Evolutionary conservation across 2,113 vertebrate species (phyloP).

Genomic region (Gobius niger): DNA sequence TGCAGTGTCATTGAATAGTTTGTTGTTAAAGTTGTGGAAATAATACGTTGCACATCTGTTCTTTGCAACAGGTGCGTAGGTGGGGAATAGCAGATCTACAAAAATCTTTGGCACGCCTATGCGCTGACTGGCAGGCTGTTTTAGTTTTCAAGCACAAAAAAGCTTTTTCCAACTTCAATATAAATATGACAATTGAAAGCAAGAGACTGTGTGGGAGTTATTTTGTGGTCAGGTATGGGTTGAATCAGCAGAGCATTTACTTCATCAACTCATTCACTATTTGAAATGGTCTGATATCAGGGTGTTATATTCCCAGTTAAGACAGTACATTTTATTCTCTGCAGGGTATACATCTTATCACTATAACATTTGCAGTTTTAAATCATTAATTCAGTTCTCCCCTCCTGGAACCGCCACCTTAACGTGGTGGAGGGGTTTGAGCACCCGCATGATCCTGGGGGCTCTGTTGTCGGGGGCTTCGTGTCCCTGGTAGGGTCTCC

Average conservation of each 20-base stretch:
- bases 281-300: too few relatives aligned
- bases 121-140: constrained; percentile 5
- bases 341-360: too few relatives aligned
- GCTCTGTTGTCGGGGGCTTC: too few relatives aligned
- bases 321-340: too few relatives aligned
- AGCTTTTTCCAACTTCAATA: neutral
- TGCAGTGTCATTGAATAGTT: neutral
- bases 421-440: too few relatives aligned
- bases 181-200: constrained; percentile 6
- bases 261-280: too few relatives aligned
- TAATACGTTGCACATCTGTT: constrained; percentile 6
- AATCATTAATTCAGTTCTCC: too few relatives aligned
- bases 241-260: neutral
- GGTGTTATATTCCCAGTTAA: too few relatives aligned
- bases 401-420: too few relatives aligned
- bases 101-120: constrained; percentile 3
- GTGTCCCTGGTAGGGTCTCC: too few relatives aligned
- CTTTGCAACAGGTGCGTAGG: constrained; percentile 8
- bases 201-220: neutral
- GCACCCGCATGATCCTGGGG: too few relatives aligned
- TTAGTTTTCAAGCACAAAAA: neutral
- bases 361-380: too few relatives aligned
- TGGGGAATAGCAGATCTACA: neutral
- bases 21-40: constrained; percentile 2
- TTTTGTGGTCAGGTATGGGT: neutral